These are phyloP conservation scores for Petrocephalus sullivani DNA, from an alignment of 2,797 vertebrate species.

Conservation along the genomic window DNA sequence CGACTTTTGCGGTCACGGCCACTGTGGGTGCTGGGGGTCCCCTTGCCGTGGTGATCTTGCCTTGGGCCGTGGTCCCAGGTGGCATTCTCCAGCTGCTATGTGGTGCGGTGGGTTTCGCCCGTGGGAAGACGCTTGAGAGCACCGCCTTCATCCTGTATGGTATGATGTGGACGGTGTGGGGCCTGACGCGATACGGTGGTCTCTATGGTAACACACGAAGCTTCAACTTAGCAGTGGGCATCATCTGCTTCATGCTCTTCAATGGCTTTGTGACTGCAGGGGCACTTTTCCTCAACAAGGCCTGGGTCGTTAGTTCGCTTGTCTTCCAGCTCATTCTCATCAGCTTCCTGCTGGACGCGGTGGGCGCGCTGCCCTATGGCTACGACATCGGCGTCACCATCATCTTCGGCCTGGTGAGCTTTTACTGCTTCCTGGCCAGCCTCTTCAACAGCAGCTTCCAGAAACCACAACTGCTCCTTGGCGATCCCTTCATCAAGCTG, in stretches of 20 bases:
- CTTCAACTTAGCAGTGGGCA: slow-evolving; percentile 68
- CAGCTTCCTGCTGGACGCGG: slow-evolving; percentile 77
- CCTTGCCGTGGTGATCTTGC: slow-evolving; percentile 62
- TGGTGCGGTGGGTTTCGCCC: slow-evolving; percentile 71
- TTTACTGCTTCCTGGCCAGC: slow-evolving; percentile 76
- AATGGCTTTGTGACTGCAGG: slow-evolving; percentile 69
- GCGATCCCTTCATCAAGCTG: slow-evolving; percentile 65
- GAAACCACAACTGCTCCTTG: slow-evolving; percentile 68
- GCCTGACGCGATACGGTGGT: slow-evolving; percentile 65
- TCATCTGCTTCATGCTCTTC: slow-evolving; percentile 74
- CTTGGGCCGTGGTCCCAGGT: slow-evolving; percentile 74
- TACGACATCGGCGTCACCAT: slow-evolving; percentile 74
- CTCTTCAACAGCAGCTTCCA: slow-evolving; percentile 69
- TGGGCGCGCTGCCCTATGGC: slow-evolving; percentile 60
- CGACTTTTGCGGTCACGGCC: slow-evolving; percentile 70
- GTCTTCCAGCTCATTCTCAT: slow-evolving; percentile 72
- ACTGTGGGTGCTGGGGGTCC: slow-evolving; percentile 49
- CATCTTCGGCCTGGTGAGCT: slow-evolving; percentile 77
- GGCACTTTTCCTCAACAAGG: slow-evolving; percentile 63
- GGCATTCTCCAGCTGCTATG: slow-evolving; percentile 69
- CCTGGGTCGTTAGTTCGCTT: slow-evolving; percentile 73
- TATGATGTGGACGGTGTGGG: slow-evolving; percentile 79
- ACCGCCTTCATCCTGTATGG: slow-evolving; percentile 75
- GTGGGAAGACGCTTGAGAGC: slow-evolving; percentile 85
- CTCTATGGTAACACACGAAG: slow-evolving; percentile 62